Base-by-base conservation (phyloP, 1,140 invertebrate species). In the Drosophila tropicalis region DNA sequence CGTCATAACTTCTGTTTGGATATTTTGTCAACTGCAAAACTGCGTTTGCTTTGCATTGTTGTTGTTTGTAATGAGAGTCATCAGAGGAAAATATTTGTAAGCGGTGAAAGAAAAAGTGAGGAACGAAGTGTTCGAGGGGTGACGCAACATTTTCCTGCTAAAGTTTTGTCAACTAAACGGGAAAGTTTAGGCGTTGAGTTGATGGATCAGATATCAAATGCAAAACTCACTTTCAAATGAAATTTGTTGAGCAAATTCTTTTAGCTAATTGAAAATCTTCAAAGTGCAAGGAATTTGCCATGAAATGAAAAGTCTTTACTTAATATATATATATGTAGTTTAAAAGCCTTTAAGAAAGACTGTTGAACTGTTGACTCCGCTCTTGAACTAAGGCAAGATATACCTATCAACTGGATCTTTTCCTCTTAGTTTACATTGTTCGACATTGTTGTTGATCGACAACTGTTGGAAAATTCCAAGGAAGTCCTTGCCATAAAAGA, bases 1-100 rank as follows among this genome's bases (percentile, higher is more conserved):
- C 83, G 72, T 34, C 65, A 56, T 39, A 74, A 57, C 83, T 87
- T 68, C 76, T 82, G 83, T 73, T 76, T 36, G 10, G 3, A 58
- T 72, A 72, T 79, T 29, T 29, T 81, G 75, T 76, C 82, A 72
- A 58, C 82, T 51, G 82, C 68, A 63, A 75, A 58, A 36, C 56
- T 57, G 29, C 5, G 15, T 47, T 19, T 51, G 15, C 4, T 10
- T 32, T 47, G 56, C 65, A 29, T 29, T 29, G 5, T 29, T 78
- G 70, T 79, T 89, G 64, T 71, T 79, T 77, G 83, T 87, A 87
- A 87, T 87, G 87, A 89, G 80, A 87, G 66, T 56, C 76, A 89
- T 87, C 60, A 47, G 57, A 58, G 56, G 29, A 39, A 77, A 74
- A 83, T 73, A 70, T 73, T 79, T 51, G 44, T 51, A 34, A 47